These are phyloP conservation scores for Plecturocebus donacophilus DNA, from an alignment of 2,113 vertebrate species.

Conservation along the genomic window DNA sequence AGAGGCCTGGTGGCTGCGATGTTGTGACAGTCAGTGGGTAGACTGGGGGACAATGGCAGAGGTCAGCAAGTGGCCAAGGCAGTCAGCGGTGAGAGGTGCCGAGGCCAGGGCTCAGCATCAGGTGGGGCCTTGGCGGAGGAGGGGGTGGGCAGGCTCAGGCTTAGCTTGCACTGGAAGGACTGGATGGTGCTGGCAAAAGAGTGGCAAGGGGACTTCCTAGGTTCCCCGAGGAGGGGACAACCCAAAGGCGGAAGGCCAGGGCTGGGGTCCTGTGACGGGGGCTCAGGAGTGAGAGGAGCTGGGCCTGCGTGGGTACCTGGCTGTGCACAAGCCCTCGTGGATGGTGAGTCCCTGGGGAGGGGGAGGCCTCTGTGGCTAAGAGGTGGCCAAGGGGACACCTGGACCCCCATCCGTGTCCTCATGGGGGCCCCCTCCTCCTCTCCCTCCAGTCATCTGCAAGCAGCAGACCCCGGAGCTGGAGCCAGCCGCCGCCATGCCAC, in stretches of 20 bases:
- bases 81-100: neutral
- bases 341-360: no score
- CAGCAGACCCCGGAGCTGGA: conserved; percentile 92
- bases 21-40: neutral
- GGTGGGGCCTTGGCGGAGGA: neutral
- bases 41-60: neutral
- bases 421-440: neutral
- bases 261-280: neutral
- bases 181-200: neutral
- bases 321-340: no score
- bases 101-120: neutral
- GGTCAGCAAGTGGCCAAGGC: neutral
- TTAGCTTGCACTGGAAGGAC: neutral
- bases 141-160: neutral
- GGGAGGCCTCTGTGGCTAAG: neutral
- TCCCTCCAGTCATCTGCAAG: conserved; percentile 91
- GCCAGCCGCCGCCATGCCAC: conserved; percentile 79
- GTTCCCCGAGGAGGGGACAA: neutral
- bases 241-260: no score
- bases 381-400: neutral
- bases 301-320: no score
- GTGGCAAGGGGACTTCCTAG: neutral
- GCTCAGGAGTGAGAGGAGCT: neutral
- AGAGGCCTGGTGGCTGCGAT: neutral
- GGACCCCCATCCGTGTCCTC: neutral